Evolutionary conservation across 2,797 vertebrate species (phyloP), one percentile per base, ranked within the genome.

Genomic region (Pteronotus mesoamericanus): DNA sequence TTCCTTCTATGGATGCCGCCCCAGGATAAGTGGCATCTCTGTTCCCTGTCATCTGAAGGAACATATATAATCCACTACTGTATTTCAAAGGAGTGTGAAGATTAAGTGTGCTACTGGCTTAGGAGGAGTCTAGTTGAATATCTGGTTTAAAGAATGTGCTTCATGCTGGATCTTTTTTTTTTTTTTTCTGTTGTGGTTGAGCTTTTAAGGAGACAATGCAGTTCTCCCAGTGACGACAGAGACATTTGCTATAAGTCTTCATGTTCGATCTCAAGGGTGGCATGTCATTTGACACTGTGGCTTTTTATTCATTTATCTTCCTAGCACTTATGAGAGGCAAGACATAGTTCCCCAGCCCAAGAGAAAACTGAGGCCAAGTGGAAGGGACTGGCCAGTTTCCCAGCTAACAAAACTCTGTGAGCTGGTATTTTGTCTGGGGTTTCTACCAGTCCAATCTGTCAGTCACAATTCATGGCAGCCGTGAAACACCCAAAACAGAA

Each of bases 401-500:
- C 88, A 82, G 79, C 61, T 96, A 86, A 26, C 75, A 79, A 32
- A 75, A 51, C 42, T 89, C 87, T 64, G 42, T 39, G 75, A 86
- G 86, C 44, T 84, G 85, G 51, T 72, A 9, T 87, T 94, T 59
- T 59, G 66, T 91, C 64, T 83, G 78, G 75, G 84, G 94, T 91
- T 83, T 88, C 95, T 96, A 57, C 95, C 84, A 68, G 87, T 94
- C 68, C 77, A 69, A 32, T 89, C 94, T 90, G 84, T 96, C 96
- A 92, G 94, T 96, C 78, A 96, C 10, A 24, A 94, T 94, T 96
- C 57, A 32, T 0, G 24, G 95, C 86, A 44, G 77, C 72, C 1
- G 1, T 32, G 42, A 72, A 96, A 94, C 64, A 97, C 89, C 64
- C 94, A 12, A 92, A 94, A 93, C 91, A 95, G 96, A 92, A 97